Evolutionary conservation across 2,888 invertebrate genomes (phyloP).

Genomic region (Campoplex capitator): DNA sequence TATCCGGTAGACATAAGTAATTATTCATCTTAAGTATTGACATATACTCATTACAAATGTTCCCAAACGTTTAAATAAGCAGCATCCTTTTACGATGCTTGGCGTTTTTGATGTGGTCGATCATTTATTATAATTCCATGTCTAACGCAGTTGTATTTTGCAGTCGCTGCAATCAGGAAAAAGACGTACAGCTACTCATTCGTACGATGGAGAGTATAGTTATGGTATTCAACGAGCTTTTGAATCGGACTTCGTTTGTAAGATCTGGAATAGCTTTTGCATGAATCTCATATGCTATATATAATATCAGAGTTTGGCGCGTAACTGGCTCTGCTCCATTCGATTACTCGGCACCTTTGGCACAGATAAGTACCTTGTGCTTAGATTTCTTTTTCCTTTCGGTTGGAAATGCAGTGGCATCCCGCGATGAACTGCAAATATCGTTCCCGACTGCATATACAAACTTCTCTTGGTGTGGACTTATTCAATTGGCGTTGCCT

Average conservation of each 20-base stretch:
- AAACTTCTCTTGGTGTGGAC: slow-evolving; percentile 44
- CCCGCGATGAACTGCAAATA: slow-evolving; percentile 38
- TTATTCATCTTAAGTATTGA: no score
- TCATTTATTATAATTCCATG: no score
- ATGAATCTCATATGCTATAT: slow-evolving; percentile 1
- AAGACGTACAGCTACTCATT: no score
- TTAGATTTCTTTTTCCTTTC: slow-evolving; percentile 21
- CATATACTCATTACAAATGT: no score
- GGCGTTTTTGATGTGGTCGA: no score
- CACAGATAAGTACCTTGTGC: slow-evolving; percentile 59
- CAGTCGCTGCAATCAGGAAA: no score
- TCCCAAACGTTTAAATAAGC: no score
- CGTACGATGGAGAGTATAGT: not conserved
- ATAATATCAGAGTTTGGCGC: slow-evolving; percentile 47
- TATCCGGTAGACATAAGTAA: no score
- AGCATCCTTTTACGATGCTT: no score
- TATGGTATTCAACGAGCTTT: not conserved
- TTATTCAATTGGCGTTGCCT: slow-evolving; percentile 65
- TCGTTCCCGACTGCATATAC: slow-evolving; percentile 36
- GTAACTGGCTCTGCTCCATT: slow-evolving; percentile 54
- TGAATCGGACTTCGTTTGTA: not conserved
- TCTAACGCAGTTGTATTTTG: no score
- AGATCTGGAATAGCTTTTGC: slow-evolving; percentile 11
- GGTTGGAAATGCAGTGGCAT: slow-evolving; percentile 43
- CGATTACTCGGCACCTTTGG: slow-evolving; percentile 63